Evolutionary conservation across 2,888 invertebrate species (phyloP).

Genomic region (Atherix ibis): DNA sequence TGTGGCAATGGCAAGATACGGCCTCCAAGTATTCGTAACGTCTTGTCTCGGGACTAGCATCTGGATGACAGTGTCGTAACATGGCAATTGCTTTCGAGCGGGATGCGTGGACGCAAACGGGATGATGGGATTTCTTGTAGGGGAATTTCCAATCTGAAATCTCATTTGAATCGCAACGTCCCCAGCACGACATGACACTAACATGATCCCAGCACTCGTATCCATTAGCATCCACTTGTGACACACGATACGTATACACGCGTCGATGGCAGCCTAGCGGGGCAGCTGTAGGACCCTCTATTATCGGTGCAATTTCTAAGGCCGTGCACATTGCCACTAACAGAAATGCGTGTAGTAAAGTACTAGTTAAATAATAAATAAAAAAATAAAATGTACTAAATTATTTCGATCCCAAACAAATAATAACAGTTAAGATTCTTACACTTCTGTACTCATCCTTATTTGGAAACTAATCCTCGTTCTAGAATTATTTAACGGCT

Average conservation of each 20-base stretch:
- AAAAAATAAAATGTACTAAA: no score
- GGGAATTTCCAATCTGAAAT: conserved; percentile 83
- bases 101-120: conserved; percentile 67
- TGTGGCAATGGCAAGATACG: conserved; percentile 54
- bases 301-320: conserved; percentile 23
- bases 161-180: conserved; percentile 70
- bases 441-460: neutral
- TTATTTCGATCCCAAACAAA: neutral
- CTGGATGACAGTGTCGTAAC: conserved; percentile 59
- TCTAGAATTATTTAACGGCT: no score
- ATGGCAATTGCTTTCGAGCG: conserved; percentile 46
- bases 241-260: conserved; percentile 48
- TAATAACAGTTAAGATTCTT: neutral
- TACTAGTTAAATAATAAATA: no score
- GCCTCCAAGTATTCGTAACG: conserved; percentile 67
- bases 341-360: no score
- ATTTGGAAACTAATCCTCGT: no score
- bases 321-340: conserved; percentile 1
- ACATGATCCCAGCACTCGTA: conserved; percentile 60
- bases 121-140: conserved; percentile 70
- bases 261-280: conserved; percentile 52
- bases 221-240: conserved; percentile 36
- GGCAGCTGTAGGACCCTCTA: conserved; percentile 25
- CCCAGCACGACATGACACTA: conserved; percentile 64
- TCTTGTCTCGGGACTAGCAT: conserved; percentile 50